Evolutionary conservation across 2,888 invertebrate species (phyloP).

Genomic region (Nomada lathburiana): DNA sequence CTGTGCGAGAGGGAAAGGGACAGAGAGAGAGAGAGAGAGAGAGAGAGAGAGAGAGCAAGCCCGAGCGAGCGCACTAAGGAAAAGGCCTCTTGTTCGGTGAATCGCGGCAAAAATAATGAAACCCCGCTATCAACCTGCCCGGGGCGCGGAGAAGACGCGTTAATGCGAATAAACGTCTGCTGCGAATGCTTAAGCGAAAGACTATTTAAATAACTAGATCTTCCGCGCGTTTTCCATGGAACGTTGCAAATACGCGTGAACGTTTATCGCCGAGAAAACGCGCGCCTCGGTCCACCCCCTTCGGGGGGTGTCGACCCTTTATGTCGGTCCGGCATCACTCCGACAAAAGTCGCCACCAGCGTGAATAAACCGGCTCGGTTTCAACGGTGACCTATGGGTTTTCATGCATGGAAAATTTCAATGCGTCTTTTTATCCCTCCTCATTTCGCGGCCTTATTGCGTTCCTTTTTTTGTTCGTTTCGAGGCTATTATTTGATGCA

Average conservation of each 20-base stretch:
- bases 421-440: constrained; percentile 1
- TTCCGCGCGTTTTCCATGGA: constrained; percentile 33
- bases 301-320: background rate
- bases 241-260: constrained; percentile 46
- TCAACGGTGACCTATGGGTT: constrained; percentile 49
- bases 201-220: constrained; percentile 68
- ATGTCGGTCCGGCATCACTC: background rate
- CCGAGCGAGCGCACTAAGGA: constrained; percentile 34
- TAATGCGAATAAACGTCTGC: constrained; percentile 67
- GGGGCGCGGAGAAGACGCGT: constrained; percentile 46
- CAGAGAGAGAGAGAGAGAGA: too few relatives aligned
- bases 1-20: background rate
- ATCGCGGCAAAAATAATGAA: constrained; percentile 54
- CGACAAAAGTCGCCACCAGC: constrained; percentile 39
- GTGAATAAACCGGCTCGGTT: constrained; percentile 24
- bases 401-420: constrained; percentile 46
- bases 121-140: constrained; percentile 44
- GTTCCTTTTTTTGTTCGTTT: too few relatives aligned
- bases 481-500: constrained; percentile 31
- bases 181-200: constrained; percentile 44
- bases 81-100: constrained; percentile 65
- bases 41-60: background rate
- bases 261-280: constrained; percentile 40
- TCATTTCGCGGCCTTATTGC: background rate
- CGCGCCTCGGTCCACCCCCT: background rate